Conservation (phyloP, 2,113 vertebrate species). For the Pelobates fuscus region DNA sequence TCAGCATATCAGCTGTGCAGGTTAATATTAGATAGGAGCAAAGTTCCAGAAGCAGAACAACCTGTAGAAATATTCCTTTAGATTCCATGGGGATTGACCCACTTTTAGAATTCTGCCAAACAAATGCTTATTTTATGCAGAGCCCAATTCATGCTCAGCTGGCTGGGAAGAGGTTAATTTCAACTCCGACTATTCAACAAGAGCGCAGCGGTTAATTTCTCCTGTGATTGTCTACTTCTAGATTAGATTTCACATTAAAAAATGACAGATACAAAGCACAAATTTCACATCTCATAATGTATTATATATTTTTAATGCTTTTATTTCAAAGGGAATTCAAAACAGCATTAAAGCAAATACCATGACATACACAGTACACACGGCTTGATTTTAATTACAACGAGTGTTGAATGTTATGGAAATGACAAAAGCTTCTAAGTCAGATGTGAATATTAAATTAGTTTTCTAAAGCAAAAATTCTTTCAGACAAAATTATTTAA, state of each 20-base stretch:
- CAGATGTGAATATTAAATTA: constrained; percentile 17
- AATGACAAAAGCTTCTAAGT: constrained; percentile 24
- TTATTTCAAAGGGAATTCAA: constrained; percentile 21
- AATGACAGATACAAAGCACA: background rate
- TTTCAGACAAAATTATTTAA: too few relatives aligned
- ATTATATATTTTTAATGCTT: constrained; percentile 5
- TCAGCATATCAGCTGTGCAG: too few relatives aligned
- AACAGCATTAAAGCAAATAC: constrained; percentile 34
- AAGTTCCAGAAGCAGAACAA: too few relatives aligned
- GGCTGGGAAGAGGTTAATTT: background rate
- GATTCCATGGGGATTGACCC: too few relatives aligned
- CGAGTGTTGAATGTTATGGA: constrained; percentile 19
- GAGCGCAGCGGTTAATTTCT: background rate
- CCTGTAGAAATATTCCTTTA: too few relatives aligned
- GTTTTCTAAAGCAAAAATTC: background rate
- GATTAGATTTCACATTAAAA: background rate
- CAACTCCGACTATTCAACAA: background rate
- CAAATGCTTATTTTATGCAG: too few relatives aligned
- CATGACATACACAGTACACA: constrained; percentile 39
- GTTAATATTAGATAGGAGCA: too few relatives aligned
- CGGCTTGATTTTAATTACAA: constrained; percentile 30
- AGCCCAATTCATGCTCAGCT: too few relatives aligned
- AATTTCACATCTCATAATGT: background rate
- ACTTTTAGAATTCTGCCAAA: too few relatives aligned
- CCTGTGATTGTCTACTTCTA: background rate